Percentiles rank a stretch among this genome's conserved stretches.
Conservation (phyloP, 1,140 invertebrate genomes). For the Diachasma alloeum region DNA sequence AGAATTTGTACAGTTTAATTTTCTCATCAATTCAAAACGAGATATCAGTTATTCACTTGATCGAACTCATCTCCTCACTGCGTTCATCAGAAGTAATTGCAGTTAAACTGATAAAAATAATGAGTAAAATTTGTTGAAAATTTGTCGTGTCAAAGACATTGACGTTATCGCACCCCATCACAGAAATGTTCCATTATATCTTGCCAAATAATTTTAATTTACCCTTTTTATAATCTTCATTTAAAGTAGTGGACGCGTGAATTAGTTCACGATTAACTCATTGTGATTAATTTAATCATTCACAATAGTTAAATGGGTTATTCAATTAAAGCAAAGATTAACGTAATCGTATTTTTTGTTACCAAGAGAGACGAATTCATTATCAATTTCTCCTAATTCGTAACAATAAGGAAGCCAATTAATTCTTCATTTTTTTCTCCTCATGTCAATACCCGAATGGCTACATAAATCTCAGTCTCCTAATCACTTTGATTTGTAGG, state of each 20-base stretch:
- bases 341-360: background rate
- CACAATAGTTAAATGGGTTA: background rate
- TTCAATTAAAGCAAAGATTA: background rate
- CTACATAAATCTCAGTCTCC: background rate
- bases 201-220: background rate
- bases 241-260: slow-evolving; percentile 7
- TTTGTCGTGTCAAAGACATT: background rate
- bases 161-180: background rate
- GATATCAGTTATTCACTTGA: no score
- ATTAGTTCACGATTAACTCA: background rate
- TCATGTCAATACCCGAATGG: background rate
- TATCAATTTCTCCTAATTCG: background rate
- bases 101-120: background rate
- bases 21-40: no score
- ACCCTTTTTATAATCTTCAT: background rate
- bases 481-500: background rate
- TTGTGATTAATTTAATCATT: background rate
- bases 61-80: background rate
- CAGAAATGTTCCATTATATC: background rate
- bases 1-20: background rate
- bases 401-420: background rate
- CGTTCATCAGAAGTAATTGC: background rate
- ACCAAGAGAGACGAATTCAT: background rate
- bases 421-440: background rate
- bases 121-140: background rate